phyloP scores from a whole-genome alignment of 2,888 invertebrate species.

The Drosophila dives region DNA sequence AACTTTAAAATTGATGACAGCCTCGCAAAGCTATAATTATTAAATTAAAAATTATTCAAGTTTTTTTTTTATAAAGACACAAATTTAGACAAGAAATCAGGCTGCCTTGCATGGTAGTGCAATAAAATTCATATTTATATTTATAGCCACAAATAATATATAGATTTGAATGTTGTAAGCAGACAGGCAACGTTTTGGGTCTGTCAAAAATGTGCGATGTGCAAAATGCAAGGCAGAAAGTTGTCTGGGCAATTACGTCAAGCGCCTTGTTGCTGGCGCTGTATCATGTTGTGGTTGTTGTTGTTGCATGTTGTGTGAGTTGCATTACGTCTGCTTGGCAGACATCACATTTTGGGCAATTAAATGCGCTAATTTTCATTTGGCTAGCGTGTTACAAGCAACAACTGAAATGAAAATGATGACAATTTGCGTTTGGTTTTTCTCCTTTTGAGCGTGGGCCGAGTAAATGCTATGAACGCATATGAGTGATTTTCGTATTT shows the following conservation, averaged over 20 bases:
- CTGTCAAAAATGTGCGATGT: slow-evolving; percentile 47
- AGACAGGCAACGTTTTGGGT: slow-evolving; percentile 22
- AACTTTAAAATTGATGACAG: neutral
- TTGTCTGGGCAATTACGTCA: slow-evolving; percentile 74
- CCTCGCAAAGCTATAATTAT: neutral
- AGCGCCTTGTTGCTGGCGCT: slow-evolving; percentile 66
- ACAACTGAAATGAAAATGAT: slow-evolving; percentile 46
- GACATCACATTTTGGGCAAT: slow-evolving; percentile 80
- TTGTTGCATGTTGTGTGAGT: slow-evolving; percentile 21
- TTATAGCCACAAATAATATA: slow-evolving; percentile 5
- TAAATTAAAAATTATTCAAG: no score
- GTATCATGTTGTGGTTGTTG: slow-evolving; percentile 5
- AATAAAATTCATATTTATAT: slow-evolving; percentile 1
- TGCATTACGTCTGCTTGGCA: slow-evolving; percentile 58
- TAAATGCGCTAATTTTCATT: slow-evolving; percentile 82
- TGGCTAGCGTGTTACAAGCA: slow-evolving; percentile 23
- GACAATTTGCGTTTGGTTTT: slow-evolving; percentile 61
- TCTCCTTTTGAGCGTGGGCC: slow-evolving; percentile 66
- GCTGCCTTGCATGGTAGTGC: slow-evolving; percentile 1
- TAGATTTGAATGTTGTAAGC: slow-evolving; percentile 26
- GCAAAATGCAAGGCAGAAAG: slow-evolving; percentile 46
- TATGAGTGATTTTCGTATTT: slow-evolving; percentile 62
- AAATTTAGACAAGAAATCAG: neutral
- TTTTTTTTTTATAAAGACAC: neutral
- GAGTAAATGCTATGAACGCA: slow-evolving; percentile 59